Evolutionary conservation across 2,113 vertebrate genomes (phyloP).

Genomic region (Lipophrys pholis): DNA sequence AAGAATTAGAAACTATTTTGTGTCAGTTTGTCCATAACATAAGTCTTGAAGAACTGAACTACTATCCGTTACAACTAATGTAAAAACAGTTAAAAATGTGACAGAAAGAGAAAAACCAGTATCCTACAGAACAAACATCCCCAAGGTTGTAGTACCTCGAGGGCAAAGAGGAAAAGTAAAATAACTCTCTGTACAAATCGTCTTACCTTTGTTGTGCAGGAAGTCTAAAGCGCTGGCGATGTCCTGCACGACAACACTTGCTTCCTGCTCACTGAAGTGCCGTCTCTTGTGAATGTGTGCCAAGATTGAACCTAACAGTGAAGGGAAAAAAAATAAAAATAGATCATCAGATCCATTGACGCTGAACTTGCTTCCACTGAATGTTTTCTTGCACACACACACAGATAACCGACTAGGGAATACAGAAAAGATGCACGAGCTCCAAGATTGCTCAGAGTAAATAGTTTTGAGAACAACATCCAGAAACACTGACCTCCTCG

Average conservation of each 20-base stretch:
- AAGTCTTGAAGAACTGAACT: too few species aligned
- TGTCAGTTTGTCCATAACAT: too few species aligned
- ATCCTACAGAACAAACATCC: too few species aligned
- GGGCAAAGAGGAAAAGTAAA: too few species aligned
- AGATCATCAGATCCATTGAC: constrained; percentile 27
- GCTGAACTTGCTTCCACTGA: background rate
- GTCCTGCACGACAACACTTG: constrained; percentile 93
- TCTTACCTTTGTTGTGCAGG: constrained; percentile 95
- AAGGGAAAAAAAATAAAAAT: background rate
- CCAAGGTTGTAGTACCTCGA: background rate
- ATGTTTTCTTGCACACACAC: background rate
- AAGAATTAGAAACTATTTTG: too few species aligned
- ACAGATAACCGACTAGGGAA: constrained; percentile 3
- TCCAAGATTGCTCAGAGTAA: constrained; percentile 12
- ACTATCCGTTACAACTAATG: too few species aligned
- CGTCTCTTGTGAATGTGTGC: constrained; percentile 94
- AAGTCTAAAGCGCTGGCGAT: constrained; percentile 97
- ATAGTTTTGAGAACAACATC: background rate
- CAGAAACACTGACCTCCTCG: constrained; percentile 91
- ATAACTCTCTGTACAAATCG: background rate
- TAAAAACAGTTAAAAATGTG: too few species aligned
- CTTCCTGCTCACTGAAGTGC: constrained; percentile 96
- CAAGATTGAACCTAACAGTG: constrained; percentile 90
- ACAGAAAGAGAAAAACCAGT: too few species aligned
- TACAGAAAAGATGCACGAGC: background rate